These are phyloP conservation scores for Tolmerus cingulatus DNA, from an alignment of 2,888 invertebrate species.

Conservation along the genomic window DNA sequence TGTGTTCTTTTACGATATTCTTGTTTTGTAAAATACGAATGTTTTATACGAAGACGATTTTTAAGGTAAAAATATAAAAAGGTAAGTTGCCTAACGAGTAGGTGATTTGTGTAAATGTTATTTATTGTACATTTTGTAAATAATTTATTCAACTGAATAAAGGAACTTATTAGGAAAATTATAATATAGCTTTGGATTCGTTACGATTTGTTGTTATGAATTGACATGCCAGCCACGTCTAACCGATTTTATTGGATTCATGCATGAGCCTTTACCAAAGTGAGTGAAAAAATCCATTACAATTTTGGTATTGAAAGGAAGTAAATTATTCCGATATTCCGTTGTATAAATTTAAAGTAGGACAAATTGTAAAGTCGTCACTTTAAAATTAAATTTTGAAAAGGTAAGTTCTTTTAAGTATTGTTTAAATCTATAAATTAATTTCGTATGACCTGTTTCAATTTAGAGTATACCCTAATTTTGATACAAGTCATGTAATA, in stretches of 20 bases:
- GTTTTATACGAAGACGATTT: background rate
- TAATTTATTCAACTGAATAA: slow-evolving; percentile 19
- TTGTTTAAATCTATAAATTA: background rate
- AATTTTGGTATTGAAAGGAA: background rate
- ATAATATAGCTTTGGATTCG: background rate
- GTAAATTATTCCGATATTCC: background rate
- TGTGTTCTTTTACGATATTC: background rate
- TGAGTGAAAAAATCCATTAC: background rate
- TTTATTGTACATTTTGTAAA: slow-evolving; percentile 40
- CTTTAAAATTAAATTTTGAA: background rate
- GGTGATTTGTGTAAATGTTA: slow-evolving; percentile 8
- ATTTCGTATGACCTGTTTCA: background rate
- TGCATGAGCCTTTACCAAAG: background rate
- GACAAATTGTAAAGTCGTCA: background rate
- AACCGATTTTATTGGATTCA: background rate
- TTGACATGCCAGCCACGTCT: background rate
- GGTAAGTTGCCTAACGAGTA: background rate
- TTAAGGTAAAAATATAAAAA: background rate
- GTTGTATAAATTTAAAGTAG: background rate
- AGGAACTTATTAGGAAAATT: background rate
- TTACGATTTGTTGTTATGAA: background rate
- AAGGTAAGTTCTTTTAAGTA: background rate
- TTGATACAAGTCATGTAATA: background rate
- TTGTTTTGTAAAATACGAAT: slow-evolving; percentile 5
- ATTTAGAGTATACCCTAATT: background rate